Conservation (phyloP, 1,140 invertebrate genomes). For the Heliconius melpomene region DNA sequence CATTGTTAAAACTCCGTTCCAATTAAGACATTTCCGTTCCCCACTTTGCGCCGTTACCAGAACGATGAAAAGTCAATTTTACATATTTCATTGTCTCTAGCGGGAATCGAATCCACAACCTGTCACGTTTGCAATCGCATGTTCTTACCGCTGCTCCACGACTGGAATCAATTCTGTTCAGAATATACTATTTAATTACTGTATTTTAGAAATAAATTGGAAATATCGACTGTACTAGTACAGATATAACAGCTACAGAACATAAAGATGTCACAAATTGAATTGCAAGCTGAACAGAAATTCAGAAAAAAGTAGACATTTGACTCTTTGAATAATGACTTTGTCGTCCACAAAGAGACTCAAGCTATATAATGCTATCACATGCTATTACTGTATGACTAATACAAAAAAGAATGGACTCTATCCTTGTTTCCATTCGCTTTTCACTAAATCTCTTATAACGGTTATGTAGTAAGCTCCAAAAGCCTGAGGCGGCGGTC, state of each 20-base stretch:
- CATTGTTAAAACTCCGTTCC: too few species aligned
- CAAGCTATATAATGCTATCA: not conserved
- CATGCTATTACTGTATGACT: not conserved
- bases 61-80: too few species aligned
- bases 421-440: not conserved
- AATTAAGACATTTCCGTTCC: too few species aligned
- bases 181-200: too few species aligned
- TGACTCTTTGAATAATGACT: slow-evolving; percentile 27
- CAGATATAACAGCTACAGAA: not conserved
- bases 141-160: too few species aligned
- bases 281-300: slow-evolving; percentile 15
- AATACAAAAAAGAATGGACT: not conserved
- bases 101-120: too few species aligned
- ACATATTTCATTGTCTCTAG: too few species aligned
- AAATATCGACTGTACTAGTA: too few species aligned
- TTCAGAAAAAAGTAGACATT: slow-evolving; percentile 21
- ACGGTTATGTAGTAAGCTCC: not conserved
- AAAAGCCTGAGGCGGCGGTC: slow-evolving; percentile 7
- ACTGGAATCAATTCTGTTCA: too few species aligned
- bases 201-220: too few species aligned
- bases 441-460: not conserved
- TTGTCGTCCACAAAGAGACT: slow-evolving; percentile 19
- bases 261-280: slow-evolving; percentile 15
- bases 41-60: too few species aligned
- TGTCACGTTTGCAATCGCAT: too few species aligned